Evolutionary conservation across 1,140 invertebrate genomes (phyloP).

Genomic region (Schlechtendalia chinensis): DNA sequence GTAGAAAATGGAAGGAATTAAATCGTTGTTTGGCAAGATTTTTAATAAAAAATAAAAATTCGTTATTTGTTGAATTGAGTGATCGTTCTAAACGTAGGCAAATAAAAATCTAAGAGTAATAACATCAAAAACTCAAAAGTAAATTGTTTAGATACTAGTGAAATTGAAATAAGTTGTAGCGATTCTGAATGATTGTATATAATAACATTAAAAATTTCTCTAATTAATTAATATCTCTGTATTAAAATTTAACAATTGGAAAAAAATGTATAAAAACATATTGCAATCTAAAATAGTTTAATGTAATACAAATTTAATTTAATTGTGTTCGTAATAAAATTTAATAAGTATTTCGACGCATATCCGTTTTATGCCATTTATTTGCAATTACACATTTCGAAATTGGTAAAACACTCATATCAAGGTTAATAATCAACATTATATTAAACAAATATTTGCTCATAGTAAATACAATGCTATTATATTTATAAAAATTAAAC

Average conservation of each 20-base stretch:
- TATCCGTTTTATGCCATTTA: too few relatives aligned
- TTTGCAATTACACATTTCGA: too few relatives aligned
- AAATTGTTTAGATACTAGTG: not conserved
- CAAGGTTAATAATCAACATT: too few relatives aligned
- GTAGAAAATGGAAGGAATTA: conserved; percentile 12
- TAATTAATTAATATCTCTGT: not conserved
- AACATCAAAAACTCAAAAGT: not conserved
- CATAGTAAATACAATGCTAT: too few relatives aligned
- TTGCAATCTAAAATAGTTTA: not conserved
- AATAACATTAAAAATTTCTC: not conserved
- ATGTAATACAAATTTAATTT: not conserved
- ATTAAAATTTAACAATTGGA: not conserved
- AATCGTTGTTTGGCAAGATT: not conserved
- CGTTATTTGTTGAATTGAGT: not conserved
- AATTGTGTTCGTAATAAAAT: conserved; percentile 8
- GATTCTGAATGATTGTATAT: conserved; percentile 21
- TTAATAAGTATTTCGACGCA: too few relatives aligned
- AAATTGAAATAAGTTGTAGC: conserved; percentile 9
- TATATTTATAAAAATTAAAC: too few relatives aligned
- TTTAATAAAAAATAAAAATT: conserved; percentile 16
- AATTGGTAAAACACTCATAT: too few relatives aligned
- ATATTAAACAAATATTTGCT: too few relatives aligned
- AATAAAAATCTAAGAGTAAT: not conserved
- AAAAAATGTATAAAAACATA: not conserved
- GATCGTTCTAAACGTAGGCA: conserved; percentile 13